Evolutionary conservation across 2,797 vertebrate genomes (phyloP), one percentile per base, ranked within the genome.

Genomic region (Oreonectes daqikongensis): DNA sequence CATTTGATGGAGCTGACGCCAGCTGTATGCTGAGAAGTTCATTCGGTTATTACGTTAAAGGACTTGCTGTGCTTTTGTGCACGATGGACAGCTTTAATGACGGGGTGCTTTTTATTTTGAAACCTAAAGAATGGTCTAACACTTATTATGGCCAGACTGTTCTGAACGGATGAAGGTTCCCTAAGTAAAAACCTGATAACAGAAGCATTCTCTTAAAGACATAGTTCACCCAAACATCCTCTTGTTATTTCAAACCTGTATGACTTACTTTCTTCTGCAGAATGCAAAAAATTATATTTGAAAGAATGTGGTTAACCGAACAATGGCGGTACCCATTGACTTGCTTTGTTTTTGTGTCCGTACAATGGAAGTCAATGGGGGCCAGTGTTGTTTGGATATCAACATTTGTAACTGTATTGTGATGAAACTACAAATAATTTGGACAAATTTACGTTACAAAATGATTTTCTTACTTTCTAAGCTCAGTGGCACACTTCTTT

Each of bases 41-140:
- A 28, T 20, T 70, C 5, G n/a, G 40, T 42, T 42, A 77, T 81
- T 79, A 71, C 74, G 32, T 50, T 69, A 38, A 76, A 76, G 28
- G 53, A 17, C 65, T 69, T 50, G 52, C 40, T 76, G 73, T 60
- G 42, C 63, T 44, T 18, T 79, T 28, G 61, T 69, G 50, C 32
- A 8, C 63, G 20, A 46, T 28, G 26, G 69, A 32, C 8, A 17
- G 46, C 60, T 53, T 66, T 57, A 71, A 79, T 38, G 50, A 44
- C 32, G 9, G 53, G 68, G 38, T 6, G 50, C 24, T 67, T 74
- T 44, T 65, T 52, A 55, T 78, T 71, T 73, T 75, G 20, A 78
- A 42, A 50, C 32, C 18, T 59, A 24, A 71, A 76, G 64, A 70
- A 64, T 26, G 5, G 48, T 28, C 46, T 53, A 30, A 44, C 38